Evolutionary conservation across 2,113 vertebrate genomes (phyloP).

Genomic region (Indicator indicator): DNA sequence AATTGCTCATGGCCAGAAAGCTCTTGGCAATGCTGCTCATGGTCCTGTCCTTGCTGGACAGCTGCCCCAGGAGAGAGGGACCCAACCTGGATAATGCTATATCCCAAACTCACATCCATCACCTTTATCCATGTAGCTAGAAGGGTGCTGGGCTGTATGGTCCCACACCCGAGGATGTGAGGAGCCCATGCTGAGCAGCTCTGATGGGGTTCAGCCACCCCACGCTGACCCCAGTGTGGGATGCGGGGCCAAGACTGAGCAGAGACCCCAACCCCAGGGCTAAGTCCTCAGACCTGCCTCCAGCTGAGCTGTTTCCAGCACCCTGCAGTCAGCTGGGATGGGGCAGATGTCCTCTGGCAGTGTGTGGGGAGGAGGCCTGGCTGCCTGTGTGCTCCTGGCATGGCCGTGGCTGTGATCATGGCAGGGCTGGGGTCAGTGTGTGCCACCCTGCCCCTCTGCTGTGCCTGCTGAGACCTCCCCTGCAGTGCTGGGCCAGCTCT

Average conservation of each 20-base stretch:
- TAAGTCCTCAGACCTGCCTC: background rate
- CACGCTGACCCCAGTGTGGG: fast-evolving
- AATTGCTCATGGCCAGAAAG: slow-evolving; percentile 51
- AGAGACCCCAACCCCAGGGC: background rate
- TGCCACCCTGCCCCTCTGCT: background rate
- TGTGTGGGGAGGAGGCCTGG: too few species aligned
- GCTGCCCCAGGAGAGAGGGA: background rate
- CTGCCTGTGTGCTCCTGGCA: background rate
- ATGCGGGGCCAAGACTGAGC: background rate
- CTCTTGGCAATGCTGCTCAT: background rate
- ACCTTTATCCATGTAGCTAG: background rate
- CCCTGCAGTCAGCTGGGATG: background rate
- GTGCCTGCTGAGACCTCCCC: background rate
- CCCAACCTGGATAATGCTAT: background rate
- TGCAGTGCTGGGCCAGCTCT: background rate
- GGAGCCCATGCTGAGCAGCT: fast-evolving
- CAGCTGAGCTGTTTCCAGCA: too few species aligned
- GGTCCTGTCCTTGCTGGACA: background rate
- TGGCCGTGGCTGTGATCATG: background rate
- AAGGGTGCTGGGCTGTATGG: background rate
- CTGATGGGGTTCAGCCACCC: background rate
- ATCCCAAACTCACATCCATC: background rate
- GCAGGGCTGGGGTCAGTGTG: background rate
- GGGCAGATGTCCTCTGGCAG: background rate
- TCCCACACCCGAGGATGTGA: fast-evolving